phyloP scores from a whole-genome alignment of 2,797 vertebrate genomes.

The Prionace glauca region DNA sequence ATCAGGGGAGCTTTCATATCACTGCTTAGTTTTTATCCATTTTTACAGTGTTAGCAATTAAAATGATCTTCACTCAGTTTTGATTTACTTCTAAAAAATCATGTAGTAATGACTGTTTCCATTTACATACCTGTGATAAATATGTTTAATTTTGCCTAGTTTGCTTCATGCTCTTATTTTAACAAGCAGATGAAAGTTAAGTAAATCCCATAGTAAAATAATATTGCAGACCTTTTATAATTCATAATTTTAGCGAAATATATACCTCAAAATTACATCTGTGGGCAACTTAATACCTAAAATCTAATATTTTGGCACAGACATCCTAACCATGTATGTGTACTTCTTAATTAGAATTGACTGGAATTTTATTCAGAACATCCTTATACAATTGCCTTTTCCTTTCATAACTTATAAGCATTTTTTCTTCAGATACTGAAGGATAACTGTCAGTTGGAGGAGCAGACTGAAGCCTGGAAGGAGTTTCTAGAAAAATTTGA shows the following conservation, averaged over 20 bases:
- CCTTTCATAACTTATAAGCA: neutral
- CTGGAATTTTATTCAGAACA: neutral
- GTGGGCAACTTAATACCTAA: neutral
- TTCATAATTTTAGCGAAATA: neutral
- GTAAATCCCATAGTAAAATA: neutral
- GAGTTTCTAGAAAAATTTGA: slow-evolving; percentile 71
- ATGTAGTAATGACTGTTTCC: neutral
- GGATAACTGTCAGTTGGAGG: slow-evolving; percentile 49
- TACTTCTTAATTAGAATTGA: neutral
- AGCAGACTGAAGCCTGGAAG: slow-evolving; percentile 62
- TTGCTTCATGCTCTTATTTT: neutral
- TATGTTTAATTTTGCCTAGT: neutral
- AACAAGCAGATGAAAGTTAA: neutral
- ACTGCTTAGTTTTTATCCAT: neutral
- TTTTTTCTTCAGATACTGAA: slow-evolving; percentile 64
- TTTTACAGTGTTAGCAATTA: neutral
- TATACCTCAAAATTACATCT: neutral
- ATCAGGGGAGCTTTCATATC: neutral
- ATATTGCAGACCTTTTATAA: neutral
- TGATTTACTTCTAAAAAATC: neutral
- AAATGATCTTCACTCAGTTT: neutral
- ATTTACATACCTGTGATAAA: neutral
- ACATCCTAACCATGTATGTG: neutral
- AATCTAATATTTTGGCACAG: neutral
- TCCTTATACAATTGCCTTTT: neutral